Base-by-base conservation (phyloP, 2,797 vertebrate genomes). In the Podargus strigoides region DNA sequence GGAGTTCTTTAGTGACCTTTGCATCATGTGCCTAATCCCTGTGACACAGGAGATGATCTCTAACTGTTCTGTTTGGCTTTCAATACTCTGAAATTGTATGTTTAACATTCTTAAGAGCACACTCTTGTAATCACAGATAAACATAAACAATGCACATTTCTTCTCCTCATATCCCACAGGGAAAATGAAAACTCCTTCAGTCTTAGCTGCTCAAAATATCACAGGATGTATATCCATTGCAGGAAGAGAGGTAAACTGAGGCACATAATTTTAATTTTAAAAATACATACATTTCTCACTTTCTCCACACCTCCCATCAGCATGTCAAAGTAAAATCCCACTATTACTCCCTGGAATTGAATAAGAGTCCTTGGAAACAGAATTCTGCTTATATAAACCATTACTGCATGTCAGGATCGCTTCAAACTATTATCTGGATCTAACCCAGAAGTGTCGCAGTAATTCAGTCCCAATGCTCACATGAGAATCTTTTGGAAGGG, bases 381-480 rank as follows among this genome's bases (percentile, higher is more conserved):
- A 90, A 90, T 84, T 78, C 80, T 87, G 89, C 86, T 93, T 96
- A 94, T 73, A 86, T 94, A 96, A 96, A 94, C 56, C 85, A 82
- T 87, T 90, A 85, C 68, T 79, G 78, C 77, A 90, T 14, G 94
- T 97, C 96, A 95, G 90, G 91, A 93, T 96, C 91, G 85, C 86
- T 97, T 93, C 86, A 87, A 91, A 94, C 77, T 82, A 77, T 70
- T 96, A 92, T 84, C 74, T 96, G 90, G 94, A 91, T 94, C 82
- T 96, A 96, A 97, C 96, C 95, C 94, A 96, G 96, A 97, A 97
- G 96, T 94, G 96, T 96, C 88, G 73, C 93, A 94, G 93, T 94
- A 94, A 94, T 93, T 97, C 94, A 94, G 94, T 93, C 88, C 96
- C 94, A 87, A 8, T 10, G 94, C 88, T 94, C 96, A 94, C 91